Conservation (phyloP, 2,113 vertebrate species). For the Nothobranchius furzeri region DNA sequence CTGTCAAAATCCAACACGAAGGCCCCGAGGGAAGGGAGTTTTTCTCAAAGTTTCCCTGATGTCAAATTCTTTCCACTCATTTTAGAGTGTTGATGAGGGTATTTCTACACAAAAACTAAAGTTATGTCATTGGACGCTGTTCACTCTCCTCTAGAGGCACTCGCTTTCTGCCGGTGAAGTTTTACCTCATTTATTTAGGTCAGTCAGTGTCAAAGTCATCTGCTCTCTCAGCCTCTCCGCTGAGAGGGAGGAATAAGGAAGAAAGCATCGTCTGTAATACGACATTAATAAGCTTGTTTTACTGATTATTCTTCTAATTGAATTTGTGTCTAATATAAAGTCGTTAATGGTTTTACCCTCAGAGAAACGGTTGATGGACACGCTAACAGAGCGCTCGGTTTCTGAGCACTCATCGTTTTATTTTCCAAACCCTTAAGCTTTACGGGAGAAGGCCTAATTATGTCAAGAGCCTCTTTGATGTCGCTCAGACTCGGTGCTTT, state of each 20-base stretch:
- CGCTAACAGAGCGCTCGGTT: background rate
- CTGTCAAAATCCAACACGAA: no score
- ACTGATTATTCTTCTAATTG: background rate
- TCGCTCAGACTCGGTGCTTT: no score
- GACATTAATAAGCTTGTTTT: background rate
- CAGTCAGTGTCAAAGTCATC: constrained; percentile 12
- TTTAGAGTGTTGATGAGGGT: no score
- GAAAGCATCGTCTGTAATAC: background rate
- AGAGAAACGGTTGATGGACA: background rate
- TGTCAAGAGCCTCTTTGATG: background rate
- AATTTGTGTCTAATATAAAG: background rate
- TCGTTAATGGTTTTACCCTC: background rate
- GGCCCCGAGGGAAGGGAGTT: no score
- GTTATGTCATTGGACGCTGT: background rate
- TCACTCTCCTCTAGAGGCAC: background rate
- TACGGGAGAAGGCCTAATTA: background rate
- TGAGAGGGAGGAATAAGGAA: background rate
- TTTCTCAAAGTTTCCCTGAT: no score
- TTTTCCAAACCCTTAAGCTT: background rate
- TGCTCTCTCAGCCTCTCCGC: no score
- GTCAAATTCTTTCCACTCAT: no score
- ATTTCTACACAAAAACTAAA: background rate
- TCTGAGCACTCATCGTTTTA: background rate
- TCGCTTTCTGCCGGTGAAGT: constrained; percentile 8
- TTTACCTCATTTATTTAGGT: constrained; percentile 2